Conservation (phyloP, 2,797 vertebrate genomes). For the Phrynocephalus guinanensis region DNA sequence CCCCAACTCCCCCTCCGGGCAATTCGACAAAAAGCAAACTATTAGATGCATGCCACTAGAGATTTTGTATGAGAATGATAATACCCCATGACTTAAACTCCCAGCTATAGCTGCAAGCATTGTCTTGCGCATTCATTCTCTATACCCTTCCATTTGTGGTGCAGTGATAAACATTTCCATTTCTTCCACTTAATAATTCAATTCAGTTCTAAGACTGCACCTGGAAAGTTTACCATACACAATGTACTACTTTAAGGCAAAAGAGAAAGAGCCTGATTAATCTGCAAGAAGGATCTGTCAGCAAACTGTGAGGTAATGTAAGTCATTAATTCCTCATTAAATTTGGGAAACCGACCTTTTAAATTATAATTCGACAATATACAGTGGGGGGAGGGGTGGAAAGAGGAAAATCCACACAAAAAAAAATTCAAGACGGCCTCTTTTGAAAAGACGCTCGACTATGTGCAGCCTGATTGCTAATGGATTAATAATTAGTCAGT, state of each 20-base stretch:
- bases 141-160: constrained; percentile 58
- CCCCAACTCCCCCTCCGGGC: no score
- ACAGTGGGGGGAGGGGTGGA: not conserved
- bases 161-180: constrained; percentile 42
- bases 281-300: constrained; percentile 46
- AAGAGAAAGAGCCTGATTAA: constrained; percentile 39
- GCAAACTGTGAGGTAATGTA: not conserved
- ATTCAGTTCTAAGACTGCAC: not conserved
- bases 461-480: constrained; percentile 53
- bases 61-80: constrained; percentile 29
- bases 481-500: constrained; percentile 57
- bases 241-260: constrained; percentile 18
- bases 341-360: constrained; percentile 54
- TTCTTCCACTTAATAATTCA: constrained; percentile 42
- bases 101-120: constrained; percentile 29
- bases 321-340: constrained; percentile 55
- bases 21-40: not conserved
- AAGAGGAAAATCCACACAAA: not conserved
- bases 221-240: not conserved
- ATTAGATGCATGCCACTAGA: not conserved
- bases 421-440: constrained; percentile 9
- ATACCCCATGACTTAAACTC: constrained; percentile 38
- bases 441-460: constrained; percentile 24
- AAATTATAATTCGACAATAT: constrained; percentile 49
- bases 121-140: constrained; percentile 29